Conservation (phyloP, 2,113 vertebrate genomes). For the Anoplopoma fimbria region DNA sequence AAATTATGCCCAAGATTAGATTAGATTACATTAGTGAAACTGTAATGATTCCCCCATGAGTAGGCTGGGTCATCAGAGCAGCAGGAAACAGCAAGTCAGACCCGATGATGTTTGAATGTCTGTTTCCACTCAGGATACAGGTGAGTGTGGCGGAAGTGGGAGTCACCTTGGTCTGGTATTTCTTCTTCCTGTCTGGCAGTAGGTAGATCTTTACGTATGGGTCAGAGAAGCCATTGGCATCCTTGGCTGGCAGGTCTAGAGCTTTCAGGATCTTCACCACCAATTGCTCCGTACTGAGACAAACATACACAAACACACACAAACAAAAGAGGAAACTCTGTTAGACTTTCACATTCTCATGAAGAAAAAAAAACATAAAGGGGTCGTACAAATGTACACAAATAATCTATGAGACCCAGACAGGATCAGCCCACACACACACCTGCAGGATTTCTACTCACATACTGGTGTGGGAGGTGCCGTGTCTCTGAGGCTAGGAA, state of each 20-base stretch:
- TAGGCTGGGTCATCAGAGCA: slow-evolving; percentile 9
- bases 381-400: slow-evolving; percentile 9
- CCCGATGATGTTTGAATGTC: background rate
- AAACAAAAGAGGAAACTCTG: background rate
- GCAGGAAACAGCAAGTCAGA: slow-evolving; percentile 3
- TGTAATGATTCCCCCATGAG: slow-evolving; percentile 48
- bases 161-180: slow-evolving; percentile 91
- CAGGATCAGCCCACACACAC: slow-evolving; percentile 54
- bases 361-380: slow-evolving; percentile 1
- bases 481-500: slow-evolving; percentile 36
- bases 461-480: slow-evolving; percentile 54
- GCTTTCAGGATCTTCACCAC: slow-evolving; percentile 94
- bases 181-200: slow-evolving; percentile 95
- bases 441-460: slow-evolving; percentile 46
- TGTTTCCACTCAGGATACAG: background rate
- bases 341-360: slow-evolving; percentile 16
- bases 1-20: slow-evolving; percentile 63
- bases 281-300: slow-evolving; percentile 89
- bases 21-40: slow-evolving; percentile 49
- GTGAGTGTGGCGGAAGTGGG: background rate
- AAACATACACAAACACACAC: slow-evolving; percentile 31
- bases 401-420: slow-evolving; percentile 38
- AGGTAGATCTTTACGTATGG: slow-evolving; percentile 97
- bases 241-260: slow-evolving; percentile 92
- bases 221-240: slow-evolving; percentile 94